Conservation (phyloP, 2,113 vertebrate species). For the Echinops telfairi region DNA sequence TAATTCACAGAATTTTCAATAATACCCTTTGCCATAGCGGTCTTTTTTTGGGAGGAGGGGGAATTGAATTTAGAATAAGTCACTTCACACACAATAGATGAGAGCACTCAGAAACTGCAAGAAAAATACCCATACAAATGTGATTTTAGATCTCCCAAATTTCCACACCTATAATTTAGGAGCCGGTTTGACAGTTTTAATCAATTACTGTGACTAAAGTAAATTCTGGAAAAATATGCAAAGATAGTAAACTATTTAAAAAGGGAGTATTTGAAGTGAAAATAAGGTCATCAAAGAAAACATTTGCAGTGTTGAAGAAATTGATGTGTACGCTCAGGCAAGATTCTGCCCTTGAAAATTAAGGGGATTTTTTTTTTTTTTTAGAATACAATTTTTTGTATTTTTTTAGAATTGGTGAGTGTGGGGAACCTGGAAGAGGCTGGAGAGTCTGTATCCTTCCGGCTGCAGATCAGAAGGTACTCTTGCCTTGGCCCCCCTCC, state of each 20-base stretch:
- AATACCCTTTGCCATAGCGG: slow-evolving; percentile 17
- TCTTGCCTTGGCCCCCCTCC: not conserved
- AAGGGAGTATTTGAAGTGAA: not conserved
- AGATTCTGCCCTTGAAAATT: slow-evolving; percentile 4
- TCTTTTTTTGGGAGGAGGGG: not conserved
- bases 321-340: no score
- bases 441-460: slow-evolving; percentile 85
- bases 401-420: no score
- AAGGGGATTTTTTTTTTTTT: not conserved
- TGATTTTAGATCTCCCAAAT: not conserved
- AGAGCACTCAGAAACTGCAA: not conserved
- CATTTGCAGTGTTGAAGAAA: not conserved
- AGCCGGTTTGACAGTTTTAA: slow-evolving; percentile 9
- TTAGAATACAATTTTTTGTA: no score
- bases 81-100: not conserved
- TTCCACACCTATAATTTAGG: slow-evolving; percentile 12
- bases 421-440: slow-evolving; percentile 88
- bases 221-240: slow-evolving; percentile 7
- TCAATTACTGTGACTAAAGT: not conserved
- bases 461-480: slow-evolving; percentile 90
- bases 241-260: slow-evolving; percentile 44
- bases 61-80: slow-evolving; percentile 13
- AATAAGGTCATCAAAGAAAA: not conserved
- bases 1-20: not conserved
- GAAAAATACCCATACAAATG: not conserved